These are phyloP conservation scores for Drosophila mulleri DNA, from an alignment of 2,888 invertebrate genomes.

Conservation along the genomic window DNA sequence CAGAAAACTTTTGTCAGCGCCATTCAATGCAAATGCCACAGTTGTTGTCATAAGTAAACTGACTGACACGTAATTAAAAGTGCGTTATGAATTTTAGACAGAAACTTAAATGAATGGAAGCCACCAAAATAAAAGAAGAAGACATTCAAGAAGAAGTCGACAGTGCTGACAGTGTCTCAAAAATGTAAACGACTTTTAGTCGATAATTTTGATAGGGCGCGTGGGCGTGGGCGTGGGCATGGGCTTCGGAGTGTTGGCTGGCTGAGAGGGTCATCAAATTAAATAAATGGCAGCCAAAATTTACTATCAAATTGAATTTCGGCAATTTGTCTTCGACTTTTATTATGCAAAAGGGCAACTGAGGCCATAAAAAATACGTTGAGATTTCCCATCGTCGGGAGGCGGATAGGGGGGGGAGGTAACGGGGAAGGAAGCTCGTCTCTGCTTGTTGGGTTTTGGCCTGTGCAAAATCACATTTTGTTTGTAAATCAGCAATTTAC, in stretches of 20 bases:
- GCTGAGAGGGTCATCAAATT: slow-evolving; percentile 63
- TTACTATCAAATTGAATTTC: slow-evolving; percentile 78
- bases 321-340: slow-evolving; percentile 74
- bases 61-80: slow-evolving; percentile 76
- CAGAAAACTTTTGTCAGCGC: slow-evolving; percentile 26
- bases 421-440: not conserved
- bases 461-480: slow-evolving; percentile 74
- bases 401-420: not conserved
- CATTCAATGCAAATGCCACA: slow-evolving; percentile 60
- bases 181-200: slow-evolving; percentile 20
- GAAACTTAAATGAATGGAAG: slow-evolving; percentile 6
- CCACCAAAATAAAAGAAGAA: not conserved
- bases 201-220: slow-evolving; percentile 42
- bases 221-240: not conserved
- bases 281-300: slow-evolving; percentile 75
- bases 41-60: slow-evolving; percentile 46
- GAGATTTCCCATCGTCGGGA: slow-evolving; percentile 2
- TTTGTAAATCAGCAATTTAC: slow-evolving; percentile 82
- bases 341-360: slow-evolving; percentile 72
- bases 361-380: slow-evolving; percentile 53
- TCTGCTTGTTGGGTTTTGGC: slow-evolving; percentile 28
- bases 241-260: not conserved
- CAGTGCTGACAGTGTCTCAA: slow-evolving; percentile 38
- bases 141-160: not conserved
- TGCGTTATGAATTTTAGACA: slow-evolving; percentile 43